Conservation (phyloP, 2,113 vertebrate genomes). For the Cavia porcellus region DNA sequence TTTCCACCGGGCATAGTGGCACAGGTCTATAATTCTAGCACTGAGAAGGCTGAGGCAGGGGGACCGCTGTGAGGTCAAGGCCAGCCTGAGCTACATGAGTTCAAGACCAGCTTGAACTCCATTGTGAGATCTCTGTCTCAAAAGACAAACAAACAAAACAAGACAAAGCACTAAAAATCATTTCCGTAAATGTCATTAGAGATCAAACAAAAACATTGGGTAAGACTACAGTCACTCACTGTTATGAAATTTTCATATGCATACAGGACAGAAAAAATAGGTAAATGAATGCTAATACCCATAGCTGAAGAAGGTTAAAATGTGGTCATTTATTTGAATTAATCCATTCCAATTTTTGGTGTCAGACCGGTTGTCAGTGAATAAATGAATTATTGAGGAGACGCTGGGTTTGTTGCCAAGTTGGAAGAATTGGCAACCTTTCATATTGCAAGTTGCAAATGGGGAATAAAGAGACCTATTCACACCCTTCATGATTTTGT, state of each 20-base stretch:
- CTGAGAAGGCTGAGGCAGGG: neutral
- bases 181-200: neutral
- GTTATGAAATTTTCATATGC: neutral
- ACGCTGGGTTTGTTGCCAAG: neutral
- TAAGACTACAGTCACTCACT: neutral
- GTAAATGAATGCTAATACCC: neutral
- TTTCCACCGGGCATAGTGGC: neutral
- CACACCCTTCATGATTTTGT: neutral
- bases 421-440: neutral
- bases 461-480: neutral
- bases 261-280: neutral
- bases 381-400: neutral
- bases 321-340: conserved; percentile 11
- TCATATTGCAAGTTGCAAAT: neutral
- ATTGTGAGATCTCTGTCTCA: neutral
- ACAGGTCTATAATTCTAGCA: neutral
- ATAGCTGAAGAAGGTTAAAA: neutral
- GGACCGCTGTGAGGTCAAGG: neutral
- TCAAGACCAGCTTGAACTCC: neutral
- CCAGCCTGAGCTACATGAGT: neutral
- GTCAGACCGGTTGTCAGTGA: neutral
- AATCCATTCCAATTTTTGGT: neutral
- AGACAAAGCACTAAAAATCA: neutral
- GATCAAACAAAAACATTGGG: neutral
- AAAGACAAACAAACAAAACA: neutral